Base-by-base conservation (phyloP, 2,113 vertebrate species). In the Thomomys bottae region DNA sequence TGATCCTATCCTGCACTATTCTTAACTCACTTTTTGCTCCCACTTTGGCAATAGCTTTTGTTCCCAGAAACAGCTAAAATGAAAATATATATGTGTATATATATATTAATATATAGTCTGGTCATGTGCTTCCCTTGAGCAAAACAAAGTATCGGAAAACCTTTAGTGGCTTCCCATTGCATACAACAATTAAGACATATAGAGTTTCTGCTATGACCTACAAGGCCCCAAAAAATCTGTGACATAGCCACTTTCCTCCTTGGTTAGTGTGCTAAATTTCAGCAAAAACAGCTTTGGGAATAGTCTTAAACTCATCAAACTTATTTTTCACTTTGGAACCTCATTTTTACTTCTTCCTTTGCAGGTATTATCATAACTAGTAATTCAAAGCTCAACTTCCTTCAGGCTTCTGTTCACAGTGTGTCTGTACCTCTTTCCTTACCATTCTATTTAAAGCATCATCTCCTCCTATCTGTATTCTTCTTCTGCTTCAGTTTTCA, bases 61-160 rank as follows among this genome's bases (percentile, higher is more conserved):
- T 36, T 57, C 38, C 34, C 7, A 49, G n/a, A 72, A 81, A 63
- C 38, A 66, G 18, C 42, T 14, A 59, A 66, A 71, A 26, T 76
- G 36, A n/a, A n/a, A n/a, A n/a, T 49, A 12, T 49, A 12, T 49
- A 12, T 49, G 11, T 49, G 45, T 49, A 8, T 49, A 49, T 49
- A 49, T 49, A 2, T 49, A 8, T 12, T 11, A 1, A 49, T 12
- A 49, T 40, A 63, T 30, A 75, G 64, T 36, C 34, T 84, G 66
- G 28, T 72, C 67, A 1, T 57, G 17, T 66, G 38, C 73, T 23
- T 89, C 45, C 30, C 34, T 67, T 24, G 28, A 75, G 30, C 49
- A n/a, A 92, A 80, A 15, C 82, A 75, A 57, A 82, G 38, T 32
- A 79, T 75, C 34, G 36, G 76, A 79, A 42, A n/a, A 66, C n/a